A percentile compares a stretch with the other conserved stretches of the same genome.
Evolutionary conservation across 2,888 invertebrate species (phyloP).

Genomic region (Toxonevra muliebris): DNA sequence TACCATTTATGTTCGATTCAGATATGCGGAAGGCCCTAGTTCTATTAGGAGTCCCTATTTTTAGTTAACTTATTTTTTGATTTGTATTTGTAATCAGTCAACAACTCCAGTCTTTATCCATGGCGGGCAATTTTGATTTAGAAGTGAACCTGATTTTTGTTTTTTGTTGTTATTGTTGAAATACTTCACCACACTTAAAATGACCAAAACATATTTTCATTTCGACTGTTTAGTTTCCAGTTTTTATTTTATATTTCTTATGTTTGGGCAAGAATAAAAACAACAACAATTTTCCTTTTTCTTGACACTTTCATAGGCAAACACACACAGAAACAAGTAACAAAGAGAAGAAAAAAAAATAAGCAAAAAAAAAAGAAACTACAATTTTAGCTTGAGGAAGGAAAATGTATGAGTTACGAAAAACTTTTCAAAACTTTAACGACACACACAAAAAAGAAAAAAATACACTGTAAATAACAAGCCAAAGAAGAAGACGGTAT

Average conservation of each 20-base stretch:
- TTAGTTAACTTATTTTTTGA: too few species aligned
- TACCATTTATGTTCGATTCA: too few species aligned
- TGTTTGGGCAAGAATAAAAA: neutral
- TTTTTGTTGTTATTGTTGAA: neutral
- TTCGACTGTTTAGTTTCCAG: neutral
- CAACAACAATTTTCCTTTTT: neutral
- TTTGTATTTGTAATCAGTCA: neutral
- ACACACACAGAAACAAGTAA: neutral
- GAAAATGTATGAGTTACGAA: too few species aligned
- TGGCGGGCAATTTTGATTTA: too few species aligned
- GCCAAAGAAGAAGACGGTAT: too few species aligned
- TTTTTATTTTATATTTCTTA: neutral
- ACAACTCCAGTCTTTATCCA: too few species aligned
- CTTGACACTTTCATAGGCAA: neutral
- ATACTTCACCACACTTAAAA: slow-evolving; percentile 8
- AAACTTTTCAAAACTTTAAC: too few species aligned
- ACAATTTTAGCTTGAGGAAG: too few species aligned
- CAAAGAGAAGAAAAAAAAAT: neutral
- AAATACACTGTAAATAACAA: too few species aligned
- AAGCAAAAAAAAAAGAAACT: neutral
- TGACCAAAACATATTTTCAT: slow-evolving; percentile 23
- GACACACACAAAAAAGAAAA: too few species aligned
- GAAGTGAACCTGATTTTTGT: neutral
- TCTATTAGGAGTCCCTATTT: too few species aligned
- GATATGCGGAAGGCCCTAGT: too few species aligned